A percentile compares a stretch with the other conserved stretches of the same genome.
These are phyloP conservation scores for Araneus ventricosus DNA, from an alignment of 1,140 invertebrate genomes.

Conservation along the genomic window DNA sequence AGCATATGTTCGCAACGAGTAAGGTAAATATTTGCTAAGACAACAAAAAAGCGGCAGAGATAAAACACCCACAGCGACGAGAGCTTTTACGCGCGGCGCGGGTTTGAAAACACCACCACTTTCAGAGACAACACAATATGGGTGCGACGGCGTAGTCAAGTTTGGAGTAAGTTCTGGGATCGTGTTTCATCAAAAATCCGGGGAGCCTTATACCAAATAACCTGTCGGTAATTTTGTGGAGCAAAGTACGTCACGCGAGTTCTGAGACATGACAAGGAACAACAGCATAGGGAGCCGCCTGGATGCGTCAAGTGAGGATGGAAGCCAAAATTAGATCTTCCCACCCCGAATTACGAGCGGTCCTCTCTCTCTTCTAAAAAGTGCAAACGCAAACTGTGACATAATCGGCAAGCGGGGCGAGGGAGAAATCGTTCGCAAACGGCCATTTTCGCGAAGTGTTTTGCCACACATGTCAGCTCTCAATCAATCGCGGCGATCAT, in stretches of 20 bases:
- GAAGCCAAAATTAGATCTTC: constrained; percentile 58
- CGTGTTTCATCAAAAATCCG: no score
- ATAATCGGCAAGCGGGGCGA: constrained; percentile 17
- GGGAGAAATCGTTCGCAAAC: neutral
- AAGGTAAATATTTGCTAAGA: neutral
- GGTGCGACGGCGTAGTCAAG: no score
- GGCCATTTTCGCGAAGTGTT: constrained; percentile 8
- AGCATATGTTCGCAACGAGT: no score
- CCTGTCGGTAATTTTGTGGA: neutral
- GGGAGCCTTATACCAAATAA: no score
- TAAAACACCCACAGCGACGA: neutral
- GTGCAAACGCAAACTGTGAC: constrained; percentile 55
- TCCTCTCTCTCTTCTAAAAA: constrained; percentile 13
- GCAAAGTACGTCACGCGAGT: neutral
- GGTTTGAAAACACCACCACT: neutral
- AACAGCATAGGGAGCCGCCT: neutral
- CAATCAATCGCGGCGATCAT: neutral
- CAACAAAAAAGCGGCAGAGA: no score
- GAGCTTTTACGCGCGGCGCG: neutral
- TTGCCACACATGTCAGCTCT: neutral
- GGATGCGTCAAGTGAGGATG: constrained; percentile 58
- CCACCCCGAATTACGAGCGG: constrained; percentile 39
- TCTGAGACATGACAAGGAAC: constrained; percentile 40
- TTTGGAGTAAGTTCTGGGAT: no score
- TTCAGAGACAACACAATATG: neutral